These are phyloP conservation scores for Lymantria monacha DNA, from an alignment of 2,888 invertebrate species.

Conservation along the genomic window DNA sequence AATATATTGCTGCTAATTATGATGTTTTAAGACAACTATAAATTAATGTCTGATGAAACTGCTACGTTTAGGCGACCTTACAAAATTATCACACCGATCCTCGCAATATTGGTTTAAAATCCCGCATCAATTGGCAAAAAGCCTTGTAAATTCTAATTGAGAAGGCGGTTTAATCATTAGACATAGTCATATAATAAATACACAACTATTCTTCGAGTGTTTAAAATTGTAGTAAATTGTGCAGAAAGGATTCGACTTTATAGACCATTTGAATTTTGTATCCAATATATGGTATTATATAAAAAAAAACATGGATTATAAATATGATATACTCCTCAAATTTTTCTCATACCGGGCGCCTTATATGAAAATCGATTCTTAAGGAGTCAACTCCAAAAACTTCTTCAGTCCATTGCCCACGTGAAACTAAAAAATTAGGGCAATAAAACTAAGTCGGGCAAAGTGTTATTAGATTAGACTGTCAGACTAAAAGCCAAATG, in stretches of 20 bases:
- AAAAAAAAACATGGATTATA: no score
- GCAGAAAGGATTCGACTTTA: neutral
- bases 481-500: no score
- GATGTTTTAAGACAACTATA: constrained; percentile 8
- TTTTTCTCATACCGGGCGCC: no score
- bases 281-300: no score
- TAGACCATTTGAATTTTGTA: no score
- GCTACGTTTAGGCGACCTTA: neutral
- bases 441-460: no score
- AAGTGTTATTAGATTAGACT: no score
- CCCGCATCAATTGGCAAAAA: constrained; percentile 8
- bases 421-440: no score
- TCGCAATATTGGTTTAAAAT: neutral
- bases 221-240: constrained; percentile 1
- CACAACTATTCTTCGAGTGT: neutral
- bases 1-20: constrained; percentile 20
- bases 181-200: constrained; percentile 4
- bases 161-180: constrained; percentile 9
- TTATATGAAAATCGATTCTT: no score
- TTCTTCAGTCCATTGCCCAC: no score
- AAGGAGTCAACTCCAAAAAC: no score
- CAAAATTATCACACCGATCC: neutral
- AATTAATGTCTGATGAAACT: neutral
- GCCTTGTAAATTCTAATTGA: constrained; percentile 10
- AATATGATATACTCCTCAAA: no score